These are phyloP conservation scores for Falco peregrinus DNA, from an alignment of 2,797 vertebrate species.

Conservation along the genomic window DNA sequence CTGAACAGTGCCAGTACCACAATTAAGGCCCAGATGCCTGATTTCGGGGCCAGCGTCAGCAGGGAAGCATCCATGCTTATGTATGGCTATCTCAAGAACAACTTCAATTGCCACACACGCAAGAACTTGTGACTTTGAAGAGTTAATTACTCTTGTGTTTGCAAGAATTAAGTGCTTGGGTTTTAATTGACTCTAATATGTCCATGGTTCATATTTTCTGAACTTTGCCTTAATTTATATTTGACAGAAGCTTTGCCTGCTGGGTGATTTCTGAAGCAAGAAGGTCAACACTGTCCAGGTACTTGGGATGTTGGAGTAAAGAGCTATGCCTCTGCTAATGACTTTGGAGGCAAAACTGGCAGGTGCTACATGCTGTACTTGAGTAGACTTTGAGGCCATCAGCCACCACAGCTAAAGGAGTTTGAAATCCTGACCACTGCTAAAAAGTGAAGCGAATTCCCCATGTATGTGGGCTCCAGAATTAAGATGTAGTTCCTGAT, in stretches of 20 bases:
- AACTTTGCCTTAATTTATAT: not conserved
- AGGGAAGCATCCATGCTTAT: not conserved
- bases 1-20: not conserved
- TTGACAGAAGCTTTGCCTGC: not conserved
- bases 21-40: not conserved
- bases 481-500: not conserved
- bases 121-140: not conserved
- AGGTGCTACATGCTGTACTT: not conserved
- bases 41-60: not conserved
- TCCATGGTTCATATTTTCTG: not conserved
- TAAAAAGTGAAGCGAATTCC: not conserved
- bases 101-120: not conserved
- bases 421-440: not conserved
- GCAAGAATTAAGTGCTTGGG: not conserved
- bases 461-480: not conserved
- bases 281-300: not conserved
- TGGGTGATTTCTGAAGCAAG: not conserved
- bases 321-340: not conserved
- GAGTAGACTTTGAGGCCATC: not conserved
- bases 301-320: not conserved
- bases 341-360: not conserved
- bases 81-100: not conserved
- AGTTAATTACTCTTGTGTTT: not conserved
- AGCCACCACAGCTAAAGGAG: not conserved
- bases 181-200: not conserved